These are phyloP conservation scores for Acropternis orthonyx DNA, from an alignment of 2,797 vertebrate species.

Conservation along the genomic window DNA sequence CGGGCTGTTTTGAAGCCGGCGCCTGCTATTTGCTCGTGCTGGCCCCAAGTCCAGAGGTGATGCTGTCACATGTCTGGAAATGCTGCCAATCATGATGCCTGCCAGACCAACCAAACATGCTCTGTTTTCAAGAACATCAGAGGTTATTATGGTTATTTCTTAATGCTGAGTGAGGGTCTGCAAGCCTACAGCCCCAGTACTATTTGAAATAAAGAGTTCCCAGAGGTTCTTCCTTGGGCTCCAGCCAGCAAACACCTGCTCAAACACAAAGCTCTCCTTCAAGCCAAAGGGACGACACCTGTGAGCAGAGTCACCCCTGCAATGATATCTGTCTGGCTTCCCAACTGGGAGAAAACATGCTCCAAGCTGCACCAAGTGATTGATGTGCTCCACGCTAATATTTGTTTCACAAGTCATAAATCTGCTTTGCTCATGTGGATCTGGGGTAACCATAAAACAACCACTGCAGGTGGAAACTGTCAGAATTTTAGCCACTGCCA, in stretches of 20 bases:
- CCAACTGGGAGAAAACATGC: neutral
- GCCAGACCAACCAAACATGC: neutral
- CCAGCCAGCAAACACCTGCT: slow-evolving; percentile 5
- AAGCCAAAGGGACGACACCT: neutral
- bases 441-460: neutral
- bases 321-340: neutral
- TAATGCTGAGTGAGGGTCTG: neutral
- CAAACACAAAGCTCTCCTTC: neutral
- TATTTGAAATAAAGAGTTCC: neutral
- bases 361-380: neutral
- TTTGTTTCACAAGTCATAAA: slow-evolving; percentile 11
- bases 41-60: neutral
- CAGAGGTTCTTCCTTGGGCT: neutral
- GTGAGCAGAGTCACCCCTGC: neutral
- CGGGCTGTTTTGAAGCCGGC: neutral
- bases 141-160: neutral
- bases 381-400: neutral
- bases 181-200: neutral
- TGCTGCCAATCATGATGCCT: neutral
- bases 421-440: neutral
- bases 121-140: neutral
- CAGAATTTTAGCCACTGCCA: neutral
- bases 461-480: neutral
- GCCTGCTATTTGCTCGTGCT: neutral
- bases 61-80: neutral